phyloP scores from a whole-genome alignment of 2,113 vertebrate genomes.

The Gymnarchus niloticus region DNA sequence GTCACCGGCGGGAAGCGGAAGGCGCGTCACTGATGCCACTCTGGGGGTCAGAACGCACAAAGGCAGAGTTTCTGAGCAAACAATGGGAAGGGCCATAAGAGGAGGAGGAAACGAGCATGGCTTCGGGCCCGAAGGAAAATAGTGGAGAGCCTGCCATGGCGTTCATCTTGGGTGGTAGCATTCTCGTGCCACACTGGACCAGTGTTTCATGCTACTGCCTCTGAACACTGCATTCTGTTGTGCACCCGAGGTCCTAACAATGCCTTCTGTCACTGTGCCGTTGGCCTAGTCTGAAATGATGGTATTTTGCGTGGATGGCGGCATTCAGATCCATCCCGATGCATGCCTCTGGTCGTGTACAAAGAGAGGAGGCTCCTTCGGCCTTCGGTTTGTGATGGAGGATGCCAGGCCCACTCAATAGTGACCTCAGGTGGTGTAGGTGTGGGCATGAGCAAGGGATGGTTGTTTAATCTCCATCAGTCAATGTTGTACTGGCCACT shows the following conservation, averaged over 20 bases:
- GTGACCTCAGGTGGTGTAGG: background rate
- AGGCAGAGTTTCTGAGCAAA: slow-evolving; percentile 3
- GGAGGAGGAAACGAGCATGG: slow-evolving; percentile 8
- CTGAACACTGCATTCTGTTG: background rate
- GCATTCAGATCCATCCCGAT: background rate
- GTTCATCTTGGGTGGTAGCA: background rate
- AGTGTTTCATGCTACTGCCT: background rate
- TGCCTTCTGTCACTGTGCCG: background rate
- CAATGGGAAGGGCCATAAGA: background rate
- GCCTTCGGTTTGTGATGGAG: background rate
- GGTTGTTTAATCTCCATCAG: background rate
- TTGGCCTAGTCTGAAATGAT: background rate
- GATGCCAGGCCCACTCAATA: background rate
- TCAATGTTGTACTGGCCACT: background rate
- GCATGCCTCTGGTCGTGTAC: background rate
- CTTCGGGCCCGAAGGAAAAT: background rate
- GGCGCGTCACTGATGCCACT: background rate
- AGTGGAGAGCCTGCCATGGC: background rate
- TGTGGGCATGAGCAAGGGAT: background rate
- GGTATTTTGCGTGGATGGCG: background rate
- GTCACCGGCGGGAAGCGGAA: background rate
- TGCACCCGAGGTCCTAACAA: background rate
- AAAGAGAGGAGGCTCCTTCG: background rate
- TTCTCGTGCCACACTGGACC: background rate
- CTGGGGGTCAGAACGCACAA: background rate